Conservation (phyloP, 2,113 vertebrate genomes). For the Actenoides lindsayi region DNA sequence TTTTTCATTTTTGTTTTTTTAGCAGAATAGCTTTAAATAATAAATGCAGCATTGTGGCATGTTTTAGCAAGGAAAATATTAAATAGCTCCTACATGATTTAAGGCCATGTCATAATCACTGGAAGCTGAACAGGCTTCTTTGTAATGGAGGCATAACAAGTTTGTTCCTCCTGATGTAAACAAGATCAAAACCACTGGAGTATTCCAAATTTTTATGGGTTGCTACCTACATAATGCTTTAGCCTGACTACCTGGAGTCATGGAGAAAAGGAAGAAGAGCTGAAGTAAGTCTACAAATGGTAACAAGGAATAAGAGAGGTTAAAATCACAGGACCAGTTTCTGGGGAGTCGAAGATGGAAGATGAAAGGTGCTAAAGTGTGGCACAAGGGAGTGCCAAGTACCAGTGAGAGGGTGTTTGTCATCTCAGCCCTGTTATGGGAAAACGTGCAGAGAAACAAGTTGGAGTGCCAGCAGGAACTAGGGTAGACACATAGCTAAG, state of each 20-base stretch:
- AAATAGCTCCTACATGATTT: not conserved
- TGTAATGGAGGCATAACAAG: not conserved
- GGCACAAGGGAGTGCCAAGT: not conserved
- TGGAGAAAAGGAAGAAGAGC: not conserved
- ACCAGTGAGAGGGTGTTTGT: not conserved
- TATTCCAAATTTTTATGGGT: not conserved
- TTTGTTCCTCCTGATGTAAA: not conserved
- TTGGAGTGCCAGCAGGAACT: not conserved
- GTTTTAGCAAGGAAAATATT: constrained; percentile 7
- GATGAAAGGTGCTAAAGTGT: not conserved
- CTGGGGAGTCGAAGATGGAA: not conserved
- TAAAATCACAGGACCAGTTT: not conserved
- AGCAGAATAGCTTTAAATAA: not conserved
- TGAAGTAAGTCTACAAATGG: not conserved
- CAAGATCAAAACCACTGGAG: not conserved
- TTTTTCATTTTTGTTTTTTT: not conserved
- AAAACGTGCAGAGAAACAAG: not conserved
- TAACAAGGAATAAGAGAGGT: not conserved
- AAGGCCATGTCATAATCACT: not conserved
- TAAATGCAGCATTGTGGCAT: not conserved
- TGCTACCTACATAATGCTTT: not conserved
- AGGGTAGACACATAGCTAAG: not conserved
- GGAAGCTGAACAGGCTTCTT: not conserved
- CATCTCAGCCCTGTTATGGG: not conserved
- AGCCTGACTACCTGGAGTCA: not conserved